Evolutionary conservation across 92 coral and sea anemone genomes (phyloP), one percentile per base, ranked within the genome.

Genomic region (Pocillopora meandrina): DNA sequence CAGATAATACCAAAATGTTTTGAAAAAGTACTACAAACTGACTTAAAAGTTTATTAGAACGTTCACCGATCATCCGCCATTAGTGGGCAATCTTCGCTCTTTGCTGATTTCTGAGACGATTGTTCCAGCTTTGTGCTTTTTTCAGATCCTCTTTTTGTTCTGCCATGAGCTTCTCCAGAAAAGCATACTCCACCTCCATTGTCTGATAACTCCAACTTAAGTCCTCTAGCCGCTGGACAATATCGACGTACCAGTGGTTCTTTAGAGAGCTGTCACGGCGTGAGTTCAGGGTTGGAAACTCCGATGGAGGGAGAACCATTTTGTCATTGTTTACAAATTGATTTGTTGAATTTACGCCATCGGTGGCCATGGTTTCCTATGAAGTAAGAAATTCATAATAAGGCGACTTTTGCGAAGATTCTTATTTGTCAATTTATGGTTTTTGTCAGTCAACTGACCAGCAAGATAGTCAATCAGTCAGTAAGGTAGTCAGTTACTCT

Each of bases 161-260:
- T 10, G 77, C 76, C 67, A 86, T 82, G n/a, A 94, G 87, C 76
- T 74, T 90, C 61, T 87, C 90, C 35, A 94, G 76, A 90, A 91
- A 91, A 64, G 88, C 87, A 80, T 89, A 92, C 72, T 94, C 92
- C 11, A 79, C 82, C 42, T 89, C 86, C 79, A 94, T 62, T 31
- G 79, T 92, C 33, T 91, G 87, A 64, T 92, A 93, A 59, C 75
- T 92, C 95, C 92, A 92, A 12, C 87, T 91, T 80, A 94, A 85
- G 80, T 93, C 89, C 65, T 92, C 95, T 73, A 94, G 66, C 12
- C 93, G 98, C 13, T 91, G 98, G 18, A 89, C 72, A 0, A 94
- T 62, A 17, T 94, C 91, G 21, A 84, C 71, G 79, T 94, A 92
- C 98, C 97, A 93, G 87, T 89, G 91, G 31, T 84, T 93, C 47